Evolutionary conservation across 2,797 vertebrate genomes (phyloP).

Genomic region (Artibeus lituratus): DNA sequence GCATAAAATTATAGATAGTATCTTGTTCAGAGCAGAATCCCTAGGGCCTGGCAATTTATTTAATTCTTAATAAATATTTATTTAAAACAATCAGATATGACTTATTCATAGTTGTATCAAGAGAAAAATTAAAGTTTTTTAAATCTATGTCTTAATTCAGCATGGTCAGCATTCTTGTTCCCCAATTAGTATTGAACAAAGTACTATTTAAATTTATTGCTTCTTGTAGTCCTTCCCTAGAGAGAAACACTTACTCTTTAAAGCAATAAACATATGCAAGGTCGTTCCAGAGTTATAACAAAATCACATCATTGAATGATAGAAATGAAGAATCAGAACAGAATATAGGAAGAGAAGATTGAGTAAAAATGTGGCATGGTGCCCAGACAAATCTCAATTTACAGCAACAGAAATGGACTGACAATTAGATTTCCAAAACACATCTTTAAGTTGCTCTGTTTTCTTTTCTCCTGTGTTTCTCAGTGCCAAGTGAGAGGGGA

Average conservation of each 20-base stretch:
- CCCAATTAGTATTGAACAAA: background rate
- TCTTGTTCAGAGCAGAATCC: background rate
- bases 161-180: background rate
- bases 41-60: background rate
- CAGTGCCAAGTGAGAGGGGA: background rate
- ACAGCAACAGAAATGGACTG: conserved; percentile 15
- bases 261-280: conserved; percentile 37
- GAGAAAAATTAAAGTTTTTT: background rate
- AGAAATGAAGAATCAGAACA: conserved; percentile 18
- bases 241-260: background rate
- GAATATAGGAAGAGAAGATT: conserved; percentile 26
- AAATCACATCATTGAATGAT: conserved; percentile 21
- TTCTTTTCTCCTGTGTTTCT: background rate
- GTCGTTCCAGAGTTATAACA: background rate
- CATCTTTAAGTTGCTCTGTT: conserved; percentile 19
- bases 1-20: background rate
- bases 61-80: conserved; percentile 9
- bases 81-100: background rate
- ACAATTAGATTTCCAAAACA: conserved; percentile 44
- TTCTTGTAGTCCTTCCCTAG: background rate
- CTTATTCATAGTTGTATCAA: background rate
- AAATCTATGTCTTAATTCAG: background rate
- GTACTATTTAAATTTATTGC: background rate
- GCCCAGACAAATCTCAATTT: conserved; percentile 62
- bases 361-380: conserved; percentile 38